phyloP scores from a whole-genome alignment of 2,113 vertebrate genomes.

The Sturnus vulgaris region DNA sequence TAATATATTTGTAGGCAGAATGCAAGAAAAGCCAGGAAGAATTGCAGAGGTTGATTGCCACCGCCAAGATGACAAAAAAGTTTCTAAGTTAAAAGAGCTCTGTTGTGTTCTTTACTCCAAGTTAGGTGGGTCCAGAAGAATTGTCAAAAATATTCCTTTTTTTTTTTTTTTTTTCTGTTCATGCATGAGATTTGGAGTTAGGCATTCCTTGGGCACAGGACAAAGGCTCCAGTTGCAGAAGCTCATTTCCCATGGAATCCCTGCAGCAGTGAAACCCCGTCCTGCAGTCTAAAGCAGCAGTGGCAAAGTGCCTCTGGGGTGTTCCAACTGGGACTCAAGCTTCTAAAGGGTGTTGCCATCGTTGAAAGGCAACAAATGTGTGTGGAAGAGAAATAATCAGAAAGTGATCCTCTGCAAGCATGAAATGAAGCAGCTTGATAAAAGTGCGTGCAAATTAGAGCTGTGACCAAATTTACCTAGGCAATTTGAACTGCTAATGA shows the following conservation, averaged over 20 bases:
- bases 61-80: neutral
- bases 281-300: neutral
- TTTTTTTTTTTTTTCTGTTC: neutral
- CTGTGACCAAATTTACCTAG: conserved; percentile 16
- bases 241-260: neutral
- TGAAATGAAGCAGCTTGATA: conserved; percentile 9
- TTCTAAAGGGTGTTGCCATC: neutral
- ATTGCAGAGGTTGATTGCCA: neutral
- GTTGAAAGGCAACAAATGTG: neutral
- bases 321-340: rapidly evolving
- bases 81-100: neutral
- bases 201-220: neutral
- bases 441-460: neutral
- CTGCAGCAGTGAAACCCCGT: neutral
- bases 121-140: neutral
- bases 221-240: neutral
- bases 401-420: neutral
- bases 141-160: neutral
- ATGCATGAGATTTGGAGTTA: neutral
- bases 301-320: neutral
- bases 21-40: neutral
- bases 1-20: neutral
- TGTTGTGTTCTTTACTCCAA: neutral
- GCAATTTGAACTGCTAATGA: conserved; percentile 29
- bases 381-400: neutral